Conservation (phyloP, 2,888 invertebrate genomes). For the Lepidonotus clava region DNA sequence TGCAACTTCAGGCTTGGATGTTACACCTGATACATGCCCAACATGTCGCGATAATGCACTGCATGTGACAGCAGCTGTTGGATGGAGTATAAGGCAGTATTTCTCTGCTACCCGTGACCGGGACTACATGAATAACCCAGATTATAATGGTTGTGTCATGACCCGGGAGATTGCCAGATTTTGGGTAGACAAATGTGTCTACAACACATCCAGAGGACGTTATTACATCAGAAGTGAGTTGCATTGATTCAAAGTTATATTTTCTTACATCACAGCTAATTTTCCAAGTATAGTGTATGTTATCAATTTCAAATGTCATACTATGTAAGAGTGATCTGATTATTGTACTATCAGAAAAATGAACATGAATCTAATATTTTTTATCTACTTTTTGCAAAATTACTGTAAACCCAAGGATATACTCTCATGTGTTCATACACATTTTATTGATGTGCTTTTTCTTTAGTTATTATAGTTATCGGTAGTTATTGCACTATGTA, state of each 20-base stretch:
- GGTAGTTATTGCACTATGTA: too few relatives aligned
- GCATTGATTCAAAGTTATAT: background rate
- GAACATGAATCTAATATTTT: too few relatives aligned
- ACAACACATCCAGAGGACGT: constrained; percentile 64
- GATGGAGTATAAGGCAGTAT: constrained; percentile 75
- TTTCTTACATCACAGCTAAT: too few relatives aligned
- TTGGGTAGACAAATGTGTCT: constrained; percentile 70
- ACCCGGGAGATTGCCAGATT: constrained; percentile 74
- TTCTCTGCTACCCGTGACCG: constrained; percentile 75
- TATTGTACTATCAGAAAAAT: too few relatives aligned
- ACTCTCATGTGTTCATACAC: too few relatives aligned
- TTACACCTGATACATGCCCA: constrained; percentile 60
- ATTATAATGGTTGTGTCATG: constrained; percentile 70
- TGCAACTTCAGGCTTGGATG: constrained; percentile 68
- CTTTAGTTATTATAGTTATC: too few relatives aligned
- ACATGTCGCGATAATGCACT: constrained; percentile 41
- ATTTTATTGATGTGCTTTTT: too few relatives aligned
- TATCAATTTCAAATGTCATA: too few relatives aligned
- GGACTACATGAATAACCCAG: constrained; percentile 67
- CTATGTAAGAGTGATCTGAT: too few relatives aligned
- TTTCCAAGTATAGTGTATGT: too few relatives aligned
- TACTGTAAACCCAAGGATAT: too few relatives aligned
- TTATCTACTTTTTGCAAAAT: background rate
- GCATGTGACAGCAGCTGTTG: constrained; percentile 75
- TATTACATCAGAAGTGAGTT: constrained; percentile 75